Evolutionary conservation across 2,797 vertebrate species (phyloP).

Genomic region (Chiloscyllium punctatum): DNA sequence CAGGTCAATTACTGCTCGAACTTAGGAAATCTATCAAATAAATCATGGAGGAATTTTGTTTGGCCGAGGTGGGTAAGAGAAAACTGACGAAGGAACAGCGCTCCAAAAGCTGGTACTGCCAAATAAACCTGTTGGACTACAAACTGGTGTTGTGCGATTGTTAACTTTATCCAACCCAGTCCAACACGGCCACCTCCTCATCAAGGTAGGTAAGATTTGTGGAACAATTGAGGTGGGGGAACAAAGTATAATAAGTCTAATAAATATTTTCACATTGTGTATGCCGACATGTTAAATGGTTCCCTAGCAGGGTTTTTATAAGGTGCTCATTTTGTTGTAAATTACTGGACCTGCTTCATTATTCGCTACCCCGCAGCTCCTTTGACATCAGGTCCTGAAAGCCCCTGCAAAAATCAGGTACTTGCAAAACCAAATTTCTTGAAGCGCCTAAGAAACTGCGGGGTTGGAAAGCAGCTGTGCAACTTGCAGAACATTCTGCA

Average conservation of each 20-base stretch:
- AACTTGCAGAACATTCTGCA: neutral
- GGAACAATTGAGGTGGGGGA: neutral
- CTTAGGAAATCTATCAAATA: neutral
- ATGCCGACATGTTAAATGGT: neutral
- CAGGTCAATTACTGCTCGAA: neutral
- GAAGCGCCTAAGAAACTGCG: neutral
- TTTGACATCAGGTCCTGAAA: neutral
- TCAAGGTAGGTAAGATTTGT: neutral
- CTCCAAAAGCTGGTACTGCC: too few relatives aligned
- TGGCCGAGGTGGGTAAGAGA: neutral
- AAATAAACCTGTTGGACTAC: too few relatives aligned
- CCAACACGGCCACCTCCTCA: too few relatives aligned
- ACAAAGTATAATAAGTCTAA: neutral
- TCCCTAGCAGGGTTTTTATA: neutral
- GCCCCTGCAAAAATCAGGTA: neutral
- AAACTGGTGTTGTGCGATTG: too few relatives aligned
- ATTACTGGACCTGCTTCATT: neutral
- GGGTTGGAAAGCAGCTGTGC: neutral
- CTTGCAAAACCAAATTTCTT: neutral
- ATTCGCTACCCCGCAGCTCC: neutral
- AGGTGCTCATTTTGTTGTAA: neutral
- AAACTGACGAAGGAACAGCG: too few relatives aligned
- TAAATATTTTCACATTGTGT: neutral
- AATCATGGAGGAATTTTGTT: neutral
- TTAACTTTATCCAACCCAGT: too few relatives aligned